Evolutionary conservation across 2,113 vertebrate species (phyloP).

Genomic region (Oncorhynchus clarkii): DNA sequence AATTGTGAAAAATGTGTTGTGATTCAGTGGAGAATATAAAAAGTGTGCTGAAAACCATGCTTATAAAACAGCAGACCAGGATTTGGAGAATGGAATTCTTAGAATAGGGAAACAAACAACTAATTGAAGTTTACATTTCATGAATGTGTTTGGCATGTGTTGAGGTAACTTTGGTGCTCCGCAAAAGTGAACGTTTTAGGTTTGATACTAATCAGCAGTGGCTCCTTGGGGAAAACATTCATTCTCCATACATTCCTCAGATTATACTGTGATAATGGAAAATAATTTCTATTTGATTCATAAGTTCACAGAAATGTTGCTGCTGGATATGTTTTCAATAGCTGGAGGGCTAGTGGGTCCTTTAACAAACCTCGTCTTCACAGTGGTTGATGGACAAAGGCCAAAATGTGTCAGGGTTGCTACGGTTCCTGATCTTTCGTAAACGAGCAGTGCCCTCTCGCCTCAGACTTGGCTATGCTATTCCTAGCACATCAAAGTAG

Average conservation of each 20-base stretch:
- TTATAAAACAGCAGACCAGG: not conserved
- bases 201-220: constrained; percentile 1
- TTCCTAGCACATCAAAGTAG: constrained; percentile 59
- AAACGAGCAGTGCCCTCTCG: constrained; percentile 41
- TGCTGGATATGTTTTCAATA: constrained; percentile 18
- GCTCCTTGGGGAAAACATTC: constrained; percentile 35
- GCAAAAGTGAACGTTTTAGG: not conserved
- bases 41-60: not conserved
- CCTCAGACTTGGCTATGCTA: constrained; percentile 44
- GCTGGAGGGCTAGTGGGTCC: constrained; percentile 22
- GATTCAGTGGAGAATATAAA: not conserved
- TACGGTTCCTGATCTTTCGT: constrained; percentile 41
- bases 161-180: not conserved
- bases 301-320: constrained; percentile 34
- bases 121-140: not conserved
- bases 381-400: constrained; percentile 52
- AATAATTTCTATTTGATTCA: constrained; percentile 32
- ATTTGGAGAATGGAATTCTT: no score
- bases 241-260: constrained; percentile 45
- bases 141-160: constrained; percentile 23
- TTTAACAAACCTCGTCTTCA: constrained; percentile 37
- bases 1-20: not conserved
- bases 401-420: constrained; percentile 44
- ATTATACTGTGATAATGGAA: constrained; percentile 21
- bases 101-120: not conserved